These are phyloP conservation scores for Botrylloides violaceus DNA, from an alignment of 23 tunicate genomes.

Conservation along the genomic window DNA sequence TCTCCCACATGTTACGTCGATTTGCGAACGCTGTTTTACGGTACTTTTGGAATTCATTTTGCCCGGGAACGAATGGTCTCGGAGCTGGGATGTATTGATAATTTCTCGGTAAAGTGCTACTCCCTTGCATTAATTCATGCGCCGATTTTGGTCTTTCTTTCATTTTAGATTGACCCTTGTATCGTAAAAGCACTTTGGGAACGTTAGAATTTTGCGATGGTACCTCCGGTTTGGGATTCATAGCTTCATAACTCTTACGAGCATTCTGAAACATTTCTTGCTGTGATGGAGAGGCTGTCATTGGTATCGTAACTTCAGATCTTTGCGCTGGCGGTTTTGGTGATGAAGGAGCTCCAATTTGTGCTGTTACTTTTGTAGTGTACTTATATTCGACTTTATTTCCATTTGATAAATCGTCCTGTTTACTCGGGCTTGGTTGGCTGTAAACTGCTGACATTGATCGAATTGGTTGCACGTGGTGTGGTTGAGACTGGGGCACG, in stretches of 20 bases:
- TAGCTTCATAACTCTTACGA: not conserved
- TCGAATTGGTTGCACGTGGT: not conserved
- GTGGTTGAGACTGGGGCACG: not conserved
- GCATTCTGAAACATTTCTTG: not conserved
- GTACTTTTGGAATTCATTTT: slow-evolving; percentile 34
- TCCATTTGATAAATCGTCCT: slow-evolving; percentile 1
- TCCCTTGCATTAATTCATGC: slow-evolving; percentile 17
- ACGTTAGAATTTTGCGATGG: not conserved
- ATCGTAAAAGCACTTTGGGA: not conserved
- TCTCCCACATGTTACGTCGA: slow-evolving; percentile 72
- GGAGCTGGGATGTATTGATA: slow-evolving; percentile 51
- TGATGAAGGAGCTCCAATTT: slow-evolving; percentile 18
- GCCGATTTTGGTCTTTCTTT: slow-evolving; percentile 73
- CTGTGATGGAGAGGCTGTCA: not conserved
- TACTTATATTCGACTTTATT: slow-evolving; percentile 29
- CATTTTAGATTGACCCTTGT: not conserved
- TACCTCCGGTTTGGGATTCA: not conserved
- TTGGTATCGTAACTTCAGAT: not conserved
- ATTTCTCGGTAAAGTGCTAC: slow-evolving; percentile 50
- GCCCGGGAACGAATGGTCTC: slow-evolving; percentile 24
- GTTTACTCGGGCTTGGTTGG: not conserved
- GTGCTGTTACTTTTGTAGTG: slow-evolving; percentile 65
- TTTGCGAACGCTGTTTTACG: slow-evolving; percentile 63
- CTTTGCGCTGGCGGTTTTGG: not conserved
- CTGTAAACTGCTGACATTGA: not conserved